phyloP scores from a whole-genome alignment of 1,140 invertebrate genomes.

The Capitella teleta region DNA sequence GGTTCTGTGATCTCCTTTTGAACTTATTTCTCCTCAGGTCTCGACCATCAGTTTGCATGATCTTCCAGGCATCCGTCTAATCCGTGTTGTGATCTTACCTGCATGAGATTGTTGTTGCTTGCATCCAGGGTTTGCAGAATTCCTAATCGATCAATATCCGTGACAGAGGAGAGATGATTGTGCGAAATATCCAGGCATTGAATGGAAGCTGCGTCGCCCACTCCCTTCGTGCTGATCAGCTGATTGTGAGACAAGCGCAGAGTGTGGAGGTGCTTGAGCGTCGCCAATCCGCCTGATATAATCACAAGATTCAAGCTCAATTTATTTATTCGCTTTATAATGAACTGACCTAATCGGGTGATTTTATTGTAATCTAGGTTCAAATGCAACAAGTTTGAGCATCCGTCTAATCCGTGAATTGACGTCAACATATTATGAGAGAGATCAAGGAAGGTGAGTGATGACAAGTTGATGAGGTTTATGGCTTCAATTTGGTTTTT shows the following conservation, averaged over 20 bases:
- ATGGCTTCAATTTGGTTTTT: too few species aligned
- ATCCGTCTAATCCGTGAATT: too few species aligned
- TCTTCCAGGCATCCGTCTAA: not conserved
- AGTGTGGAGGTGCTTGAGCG: constrained; percentile 24
- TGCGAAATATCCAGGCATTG: constrained; percentile 28
- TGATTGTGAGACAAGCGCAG: constrained; percentile 27
- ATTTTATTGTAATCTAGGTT: too few species aligned
- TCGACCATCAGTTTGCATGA: not conserved
- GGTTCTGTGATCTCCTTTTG: not conserved
- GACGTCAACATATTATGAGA: too few species aligned
- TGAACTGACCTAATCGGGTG: too few species aligned
- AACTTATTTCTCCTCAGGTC: not conserved
- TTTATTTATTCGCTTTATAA: too few species aligned
- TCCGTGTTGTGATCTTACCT: not conserved
- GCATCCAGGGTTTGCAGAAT: constrained; percentile 17
- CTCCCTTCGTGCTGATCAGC: constrained; percentile 24
- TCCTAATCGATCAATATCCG: constrained; percentile 25
- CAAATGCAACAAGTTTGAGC: too few species aligned
- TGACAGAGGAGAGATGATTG: constrained; percentile 25
- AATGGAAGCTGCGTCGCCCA: constrained; percentile 23
- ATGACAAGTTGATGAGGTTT: too few species aligned
- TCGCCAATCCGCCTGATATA: constrained; percentile 21
- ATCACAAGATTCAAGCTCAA: too few species aligned
- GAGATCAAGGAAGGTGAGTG: too few species aligned
- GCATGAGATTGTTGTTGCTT: not conserved